phyloP scores from a whole-genome alignment of 2,888 invertebrate species.

The Andrena trimmerana region DNA sequence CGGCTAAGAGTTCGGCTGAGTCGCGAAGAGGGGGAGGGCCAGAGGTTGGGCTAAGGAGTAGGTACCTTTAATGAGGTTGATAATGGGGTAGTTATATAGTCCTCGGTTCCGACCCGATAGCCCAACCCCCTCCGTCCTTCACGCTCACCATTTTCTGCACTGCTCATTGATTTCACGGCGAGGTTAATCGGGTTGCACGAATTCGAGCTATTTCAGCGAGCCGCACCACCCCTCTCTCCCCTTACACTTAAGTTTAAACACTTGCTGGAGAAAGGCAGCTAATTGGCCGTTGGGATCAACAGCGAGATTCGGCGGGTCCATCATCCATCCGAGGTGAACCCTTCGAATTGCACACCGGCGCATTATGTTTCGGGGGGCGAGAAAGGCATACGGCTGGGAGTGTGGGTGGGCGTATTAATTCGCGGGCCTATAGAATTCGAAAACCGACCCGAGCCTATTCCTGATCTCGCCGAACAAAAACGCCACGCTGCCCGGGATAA shows the following conservation, averaged over 20 bases:
- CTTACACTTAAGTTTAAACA: conserved; percentile 73
- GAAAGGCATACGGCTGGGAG: background rate
- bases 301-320: background rate
- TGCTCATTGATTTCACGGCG: conserved; percentile 75
- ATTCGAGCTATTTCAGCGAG: conserved; percentile 63
- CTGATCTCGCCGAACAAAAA: conserved; percentile 42
- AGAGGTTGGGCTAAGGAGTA: conserved; percentile 54
- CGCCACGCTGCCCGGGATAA: conserved; percentile 21
- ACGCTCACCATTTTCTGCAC: conserved; percentile 57
- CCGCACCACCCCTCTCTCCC: conserved; percentile 27
- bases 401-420: conserved; percentile 35
- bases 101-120: conserved; percentile 58
- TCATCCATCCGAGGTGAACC: background rate
- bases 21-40: conserved; percentile 30
- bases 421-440: conserved; percentile 37
- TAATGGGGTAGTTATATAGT: conserved; percentile 76
- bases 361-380: background rate
- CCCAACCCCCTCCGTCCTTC: conserved; percentile 29
- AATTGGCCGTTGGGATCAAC: conserved; percentile 64
- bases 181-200: conserved; percentile 71
- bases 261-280: conserved; percentile 71
- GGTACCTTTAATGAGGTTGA: conserved; percentile 79
- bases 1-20: conserved; percentile 63
- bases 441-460: conserved; percentile 47
- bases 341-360: conserved; percentile 10